Conservation (phyloP, 2,113 vertebrate species). For the Lagopus muta region DNA sequence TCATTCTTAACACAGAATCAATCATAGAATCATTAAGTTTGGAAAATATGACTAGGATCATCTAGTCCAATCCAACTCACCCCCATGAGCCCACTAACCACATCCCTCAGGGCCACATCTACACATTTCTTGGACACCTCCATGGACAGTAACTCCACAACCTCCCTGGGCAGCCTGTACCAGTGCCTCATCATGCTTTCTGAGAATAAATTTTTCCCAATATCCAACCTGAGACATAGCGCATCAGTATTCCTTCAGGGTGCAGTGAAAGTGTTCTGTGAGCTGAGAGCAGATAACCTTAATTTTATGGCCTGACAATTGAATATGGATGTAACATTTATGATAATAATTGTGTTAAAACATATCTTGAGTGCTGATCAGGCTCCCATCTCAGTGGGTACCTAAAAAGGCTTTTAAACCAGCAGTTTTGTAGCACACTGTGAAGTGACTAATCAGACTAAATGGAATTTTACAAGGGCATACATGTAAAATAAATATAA, state of each 20-base stretch:
- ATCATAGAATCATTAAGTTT: no score
- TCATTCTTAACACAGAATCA: neutral
- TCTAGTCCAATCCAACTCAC: no score
- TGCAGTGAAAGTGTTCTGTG: neutral
- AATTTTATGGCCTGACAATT: neutral
- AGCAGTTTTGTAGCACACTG: neutral
- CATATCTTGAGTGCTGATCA: neutral
- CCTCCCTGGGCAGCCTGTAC: no score
- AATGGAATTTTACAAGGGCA: conserved; percentile 37
- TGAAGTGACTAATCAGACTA: neutral
- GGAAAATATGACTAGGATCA: no score
- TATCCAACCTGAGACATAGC: neutral
- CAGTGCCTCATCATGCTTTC: no score
- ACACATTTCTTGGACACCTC: no score
- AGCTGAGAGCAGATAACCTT: neutral
- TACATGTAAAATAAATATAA: neutral
- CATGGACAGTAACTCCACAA: no score
- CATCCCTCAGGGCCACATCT: no score
- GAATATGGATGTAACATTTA: neutral
- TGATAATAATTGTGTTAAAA: neutral
- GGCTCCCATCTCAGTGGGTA: neutral
- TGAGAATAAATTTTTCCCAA: no score
- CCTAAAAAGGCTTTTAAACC: neutral
- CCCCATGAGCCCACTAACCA: no score
- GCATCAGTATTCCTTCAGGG: neutral